A percentile compares a stretch with the other conserved stretches of the same genome.
Evolutionary conservation across 2,888 invertebrate species (phyloP).

Genomic region (Scrobipalpa atriplicella): DNA sequence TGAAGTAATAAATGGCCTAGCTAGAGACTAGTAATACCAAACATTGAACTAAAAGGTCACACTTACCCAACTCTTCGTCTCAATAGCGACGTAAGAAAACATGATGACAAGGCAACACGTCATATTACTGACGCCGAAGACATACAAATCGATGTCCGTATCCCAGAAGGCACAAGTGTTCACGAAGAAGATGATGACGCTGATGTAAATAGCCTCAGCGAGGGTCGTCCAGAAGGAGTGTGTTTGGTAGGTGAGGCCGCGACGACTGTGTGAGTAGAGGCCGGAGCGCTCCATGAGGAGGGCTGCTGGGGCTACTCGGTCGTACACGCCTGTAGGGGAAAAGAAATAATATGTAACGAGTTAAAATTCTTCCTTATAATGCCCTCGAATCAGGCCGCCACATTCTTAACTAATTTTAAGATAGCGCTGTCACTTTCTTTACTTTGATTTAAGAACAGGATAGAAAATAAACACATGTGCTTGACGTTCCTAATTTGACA

Average conservation of each 20-base stretch:
- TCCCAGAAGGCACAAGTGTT: conserved; percentile 89
- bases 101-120: conserved; percentile 94
- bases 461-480: too few relatives aligned
- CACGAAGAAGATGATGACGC: conserved; percentile 94
- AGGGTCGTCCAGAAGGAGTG: conserved; percentile 95
- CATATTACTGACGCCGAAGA: conserved; percentile 94
- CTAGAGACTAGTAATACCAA: too few relatives aligned
- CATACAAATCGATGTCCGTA: conserved; percentile 92
- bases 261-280: conserved; percentile 86
- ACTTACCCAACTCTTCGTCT: conserved; percentile 96
- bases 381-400: too few relatives aligned
- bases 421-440: too few relatives aligned
- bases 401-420: too few relatives aligned
- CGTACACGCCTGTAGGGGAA: conserved; percentile 91
- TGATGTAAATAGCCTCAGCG: conserved; percentile 95
- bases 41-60: background rate
- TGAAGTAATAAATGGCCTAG: too few relatives aligned
- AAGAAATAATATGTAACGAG: background rate
- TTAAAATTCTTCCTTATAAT: too few relatives aligned
- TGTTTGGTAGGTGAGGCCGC: conserved; percentile 91
- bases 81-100: conserved; percentile 93
- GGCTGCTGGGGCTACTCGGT: conserved; percentile 93
- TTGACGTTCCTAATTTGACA: too few relatives aligned
- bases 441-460: too few relatives aligned
- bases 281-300: conserved; percentile 91